phyloP scores from a whole-genome alignment of 2,888 invertebrate species.

The Hypsopygia costalis region DNA sequence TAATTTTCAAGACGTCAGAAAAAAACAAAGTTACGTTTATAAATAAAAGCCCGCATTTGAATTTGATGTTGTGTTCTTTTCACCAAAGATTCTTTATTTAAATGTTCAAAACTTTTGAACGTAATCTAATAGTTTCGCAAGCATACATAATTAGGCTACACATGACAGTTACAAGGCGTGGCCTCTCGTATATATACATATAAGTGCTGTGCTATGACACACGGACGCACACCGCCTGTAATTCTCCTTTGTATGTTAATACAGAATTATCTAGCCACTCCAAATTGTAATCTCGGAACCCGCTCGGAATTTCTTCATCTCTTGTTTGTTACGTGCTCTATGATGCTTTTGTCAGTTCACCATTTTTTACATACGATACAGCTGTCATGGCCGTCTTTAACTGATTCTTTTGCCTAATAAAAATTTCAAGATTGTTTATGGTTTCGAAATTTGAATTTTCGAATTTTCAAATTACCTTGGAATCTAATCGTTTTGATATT shows the following conservation, averaged over 20 bases:
- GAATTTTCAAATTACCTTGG: slow-evolving; percentile 8
- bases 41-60: no score
- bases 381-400: slow-evolving; percentile 1
- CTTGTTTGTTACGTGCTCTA: slow-evolving; percentile 47
- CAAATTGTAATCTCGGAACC: slow-evolving; percentile 78
- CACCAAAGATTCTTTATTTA: no score
- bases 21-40: no score
- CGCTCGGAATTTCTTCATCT: slow-evolving; percentile 77
- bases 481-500: no score
- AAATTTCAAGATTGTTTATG: slow-evolving; percentile 8
- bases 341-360: slow-evolving; percentile 38
- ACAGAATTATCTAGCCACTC: slow-evolving; percentile 76
- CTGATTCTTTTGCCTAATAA: slow-evolving; percentile 1
- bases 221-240: slow-evolving; percentile 70
- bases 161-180: slow-evolving; percentile 78
- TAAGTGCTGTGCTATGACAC: slow-evolving; percentile 63
- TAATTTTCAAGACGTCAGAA: no score
- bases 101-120: slow-evolving; percentile 4
- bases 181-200: slow-evolving; percentile 59
- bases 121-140: slow-evolving; percentile 39
- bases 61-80: no score
- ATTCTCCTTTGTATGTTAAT: slow-evolving; percentile 80
- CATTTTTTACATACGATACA: slow-evolving; percentile 5
- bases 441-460: slow-evolving; percentile 12
- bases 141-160: slow-evolving; percentile 75